These are phyloP conservation scores for Neodiprion fabricii DNA, from an alignment of 1,140 invertebrate species.

Conservation along the genomic window DNA sequence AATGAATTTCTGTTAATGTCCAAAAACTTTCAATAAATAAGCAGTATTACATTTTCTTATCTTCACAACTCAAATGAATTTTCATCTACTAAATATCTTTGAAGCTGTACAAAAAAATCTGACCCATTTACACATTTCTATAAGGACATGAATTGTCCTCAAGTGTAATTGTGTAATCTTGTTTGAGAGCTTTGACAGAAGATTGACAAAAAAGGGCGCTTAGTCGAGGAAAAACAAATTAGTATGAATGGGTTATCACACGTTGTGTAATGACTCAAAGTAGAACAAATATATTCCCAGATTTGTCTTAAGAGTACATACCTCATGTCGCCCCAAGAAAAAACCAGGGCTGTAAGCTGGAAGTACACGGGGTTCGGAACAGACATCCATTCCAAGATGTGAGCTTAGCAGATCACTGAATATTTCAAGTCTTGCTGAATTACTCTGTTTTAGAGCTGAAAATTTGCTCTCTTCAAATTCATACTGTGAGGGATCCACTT, in stretches of 20 bases:
- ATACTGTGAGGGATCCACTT: conserved; percentile 65
- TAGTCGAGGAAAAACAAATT: not conserved
- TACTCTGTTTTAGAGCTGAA: conserved; percentile 66
- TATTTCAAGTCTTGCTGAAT: conserved; percentile 77
- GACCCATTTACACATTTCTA: not conserved
- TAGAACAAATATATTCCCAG: not conserved
- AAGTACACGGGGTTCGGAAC: conserved; percentile 33
- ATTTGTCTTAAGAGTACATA: conserved; percentile 46
- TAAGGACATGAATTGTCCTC: not conserved
- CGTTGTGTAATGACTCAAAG: not conserved
- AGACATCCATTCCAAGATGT: conserved; percentile 74
- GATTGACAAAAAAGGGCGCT: not conserved
- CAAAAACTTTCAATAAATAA: too few relatives aligned
- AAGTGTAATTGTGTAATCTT: too few relatives aligned
- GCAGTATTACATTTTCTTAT: too few relatives aligned
- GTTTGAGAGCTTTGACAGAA: too few relatives aligned
- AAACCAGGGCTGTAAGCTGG: conserved; percentile 70
- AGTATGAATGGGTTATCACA: not conserved
- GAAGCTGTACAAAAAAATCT: too few relatives aligned
- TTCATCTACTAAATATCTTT: too few relatives aligned
- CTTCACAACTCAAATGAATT: too few relatives aligned
- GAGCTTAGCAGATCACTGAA: conserved; percentile 75
- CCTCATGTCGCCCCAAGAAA: conserved; percentile 81
- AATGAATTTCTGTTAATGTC: too few relatives aligned
- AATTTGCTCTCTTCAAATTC: conserved; percentile 69